These are phyloP conservation scores for Morphnarchus princeps DNA, from an alignment of 2,113 vertebrate genomes.

Conservation along the genomic window DNA sequence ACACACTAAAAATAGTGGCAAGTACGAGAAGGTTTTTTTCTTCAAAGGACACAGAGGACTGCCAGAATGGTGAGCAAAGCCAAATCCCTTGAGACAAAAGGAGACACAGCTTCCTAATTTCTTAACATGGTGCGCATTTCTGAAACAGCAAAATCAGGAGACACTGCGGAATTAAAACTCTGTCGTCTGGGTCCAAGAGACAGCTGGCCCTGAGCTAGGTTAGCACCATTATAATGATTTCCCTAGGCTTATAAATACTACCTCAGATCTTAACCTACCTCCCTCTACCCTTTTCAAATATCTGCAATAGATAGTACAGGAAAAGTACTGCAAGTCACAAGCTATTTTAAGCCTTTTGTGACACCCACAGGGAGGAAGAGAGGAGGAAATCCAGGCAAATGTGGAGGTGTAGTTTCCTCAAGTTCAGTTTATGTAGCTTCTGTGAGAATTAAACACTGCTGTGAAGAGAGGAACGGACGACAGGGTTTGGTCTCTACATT, in stretches of 20 bases:
- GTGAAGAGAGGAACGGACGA: background rate
- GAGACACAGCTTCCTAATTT: background rate
- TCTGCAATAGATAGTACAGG: background rate
- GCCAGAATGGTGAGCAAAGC: background rate
- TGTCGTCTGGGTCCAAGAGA: background rate
- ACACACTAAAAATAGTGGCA: background rate
- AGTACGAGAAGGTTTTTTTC: background rate
- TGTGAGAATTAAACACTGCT: background rate
- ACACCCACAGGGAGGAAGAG: background rate
- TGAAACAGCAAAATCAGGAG: slow-evolving; percentile 14
- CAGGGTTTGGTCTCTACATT: background rate
- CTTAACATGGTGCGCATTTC: background rate
- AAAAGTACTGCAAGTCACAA: background rate
- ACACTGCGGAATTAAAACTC: background rate
- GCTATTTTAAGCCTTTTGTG: slow-evolving; percentile 7
- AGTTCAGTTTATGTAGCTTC: background rate
- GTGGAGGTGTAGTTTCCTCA: background rate
- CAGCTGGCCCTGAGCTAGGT: background rate
- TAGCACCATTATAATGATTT: background rate
- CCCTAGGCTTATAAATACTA: background rate
- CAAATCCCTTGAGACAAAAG: background rate
- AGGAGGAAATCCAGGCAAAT: background rate
- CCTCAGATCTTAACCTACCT: background rate
- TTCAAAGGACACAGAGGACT: background rate
- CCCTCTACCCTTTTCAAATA: background rate